Base-by-base conservation (phyloP, 1,140 invertebrate species). In the Heliothis virescens region DNA sequence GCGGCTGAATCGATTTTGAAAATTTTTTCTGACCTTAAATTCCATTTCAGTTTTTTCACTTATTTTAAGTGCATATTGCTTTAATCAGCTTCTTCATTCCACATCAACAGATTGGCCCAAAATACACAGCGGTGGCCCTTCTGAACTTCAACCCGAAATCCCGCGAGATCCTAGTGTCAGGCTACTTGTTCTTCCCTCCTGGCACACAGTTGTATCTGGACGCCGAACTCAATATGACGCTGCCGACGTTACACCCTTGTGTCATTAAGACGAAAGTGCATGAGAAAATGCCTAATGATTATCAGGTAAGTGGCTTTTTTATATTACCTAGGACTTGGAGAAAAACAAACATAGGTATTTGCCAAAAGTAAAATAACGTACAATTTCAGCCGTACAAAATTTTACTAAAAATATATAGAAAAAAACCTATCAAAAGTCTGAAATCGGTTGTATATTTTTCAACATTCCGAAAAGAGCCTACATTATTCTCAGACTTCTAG, bases 231-330 rank as follows among this genome's bases (percentile, higher is more conserved):
- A 95, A 95, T 80, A 90, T 92, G 69, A 94, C 94, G 0, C 79
- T 95, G 41, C 94, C 94, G 3, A 91, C 91, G 0, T 69, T 95
- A 71, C 89, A 94, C 21, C 93, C 93, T 1, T 89, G 90, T 62
- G 83, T 82, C 2, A 77, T 95, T 10, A 87, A 90, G 16, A 84
- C 88, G 0, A 94, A 94, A 78, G 79, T 95, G 15, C 91, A 94
- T 47, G 94, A 95, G 79, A 95, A 95, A 80, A 86, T 86, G 62
- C 78, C 88, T 15, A 94, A 93, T 79, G 93, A 95, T 67, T 95
- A 86, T 80, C 92, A 95, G 87, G 94, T 95, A 80, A 90, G 85
- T 82, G 4, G 16, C 50, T 47, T 53, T 2, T n/a, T 29, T 50
- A 3, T 26, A 21, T n/a, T 29, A 53, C 21, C 21, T 5, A 1